These are phyloP conservation scores for Rhingia rostrata DNA, from an alignment of 2,888 invertebrate species.

Conservation along the genomic window DNA sequence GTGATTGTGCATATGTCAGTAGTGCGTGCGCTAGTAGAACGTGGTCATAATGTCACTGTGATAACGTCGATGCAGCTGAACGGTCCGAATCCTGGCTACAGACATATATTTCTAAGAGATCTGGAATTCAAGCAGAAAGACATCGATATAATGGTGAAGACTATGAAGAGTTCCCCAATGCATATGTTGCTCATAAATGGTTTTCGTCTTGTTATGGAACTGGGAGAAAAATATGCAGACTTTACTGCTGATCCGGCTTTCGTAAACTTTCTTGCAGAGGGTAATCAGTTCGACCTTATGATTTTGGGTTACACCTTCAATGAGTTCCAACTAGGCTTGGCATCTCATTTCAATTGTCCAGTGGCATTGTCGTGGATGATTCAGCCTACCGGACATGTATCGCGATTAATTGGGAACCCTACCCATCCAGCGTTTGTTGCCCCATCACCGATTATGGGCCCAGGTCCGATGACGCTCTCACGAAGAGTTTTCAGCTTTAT, in stretches of 20 bases:
- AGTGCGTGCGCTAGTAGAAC: conserved; percentile 79
- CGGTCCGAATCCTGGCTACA: conserved; percentile 78
- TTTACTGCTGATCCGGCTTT: conserved; percentile 71
- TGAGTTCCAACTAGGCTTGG: conserved; percentile 76
- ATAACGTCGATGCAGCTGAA: conserved; percentile 78
- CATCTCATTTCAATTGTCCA: conserved; percentile 78
- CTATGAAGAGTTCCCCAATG: conserved; percentile 6
- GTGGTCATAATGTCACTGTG: conserved; percentile 81
- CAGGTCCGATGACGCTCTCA: conserved; percentile 64
- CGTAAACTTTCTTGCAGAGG: conserved; percentile 72
- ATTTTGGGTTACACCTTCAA: conserved; percentile 75
- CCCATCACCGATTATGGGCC: conserved; percentile 37
- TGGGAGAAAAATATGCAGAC: conserved; percentile 37
- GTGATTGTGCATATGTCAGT: conserved; percentile 81
- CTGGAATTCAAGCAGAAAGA: conserved; percentile 36
- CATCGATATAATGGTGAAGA: conserved; percentile 30
- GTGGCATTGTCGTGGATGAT: conserved; percentile 75
- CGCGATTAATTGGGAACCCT: conserved; percentile 75
- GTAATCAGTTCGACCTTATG: conserved; percentile 76
- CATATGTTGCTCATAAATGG: conserved; percentile 17
- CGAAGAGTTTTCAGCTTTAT: conserved; percentile 75
- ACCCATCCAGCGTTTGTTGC: conserved; percentile 66
- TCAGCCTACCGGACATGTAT: conserved; percentile 59
- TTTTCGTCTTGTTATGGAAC: conserved; percentile 4
- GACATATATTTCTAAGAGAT: conserved; percentile 77